Evolutionary conservation across 53 echinoderm and acorn worm genomes (phyloP).

Genomic region (Pentamera pediparva): DNA sequence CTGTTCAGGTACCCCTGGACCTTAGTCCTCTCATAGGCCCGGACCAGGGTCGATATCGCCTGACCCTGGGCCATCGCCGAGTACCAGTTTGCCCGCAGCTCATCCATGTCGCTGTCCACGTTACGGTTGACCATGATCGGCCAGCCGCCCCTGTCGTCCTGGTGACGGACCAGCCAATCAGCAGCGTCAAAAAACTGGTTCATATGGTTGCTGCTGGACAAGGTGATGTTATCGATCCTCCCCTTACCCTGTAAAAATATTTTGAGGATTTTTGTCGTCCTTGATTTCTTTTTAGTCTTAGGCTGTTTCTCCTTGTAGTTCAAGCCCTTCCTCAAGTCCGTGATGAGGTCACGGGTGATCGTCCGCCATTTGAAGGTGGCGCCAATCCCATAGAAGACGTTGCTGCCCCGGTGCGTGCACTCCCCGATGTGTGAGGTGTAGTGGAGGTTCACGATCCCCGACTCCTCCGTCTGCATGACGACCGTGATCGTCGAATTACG

Average conservation of each 20-base stretch:
- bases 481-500: slow-evolving; percentile 70
- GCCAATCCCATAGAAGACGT: slow-evolving; percentile 77
- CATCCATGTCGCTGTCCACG: slow-evolving; percentile 59
- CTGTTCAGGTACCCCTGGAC: slow-evolving; percentile 62
- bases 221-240: slow-evolving; percentile 70
- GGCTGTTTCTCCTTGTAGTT: slow-evolving; percentile 26
- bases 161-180: slow-evolving; percentile 79
- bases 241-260: slow-evolving; percentile 76
- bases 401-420: slow-evolving; percentile 60
- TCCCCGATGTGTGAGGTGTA: slow-evolving; percentile 52
- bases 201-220: slow-evolving; percentile 76
- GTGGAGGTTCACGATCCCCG: slow-evolving; percentile 59
- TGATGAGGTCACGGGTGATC: slow-evolving; percentile 65
- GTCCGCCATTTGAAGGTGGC: slow-evolving; percentile 63
- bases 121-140: slow-evolving; percentile 81
- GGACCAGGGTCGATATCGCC: slow-evolving; percentile 76
- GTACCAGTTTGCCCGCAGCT: slow-evolving; percentile 84
- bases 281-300: slow-evolving; percentile 27
- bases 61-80: slow-evolving; percentile 99
- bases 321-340: slow-evolving; percentile 41
- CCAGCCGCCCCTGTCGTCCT: slow-evolving; percentile 88
- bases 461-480: slow-evolving; percentile 73
- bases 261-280: slow-evolving; percentile 54
- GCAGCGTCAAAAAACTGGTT: slow-evolving; percentile 90
- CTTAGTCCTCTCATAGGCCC: slow-evolving; percentile 72